Evolutionary conservation across 2,888 invertebrate genomes (phyloP), one percentile per base, ranked within the genome.

Genomic region (Caenorhabditis panamensis): DNA sequence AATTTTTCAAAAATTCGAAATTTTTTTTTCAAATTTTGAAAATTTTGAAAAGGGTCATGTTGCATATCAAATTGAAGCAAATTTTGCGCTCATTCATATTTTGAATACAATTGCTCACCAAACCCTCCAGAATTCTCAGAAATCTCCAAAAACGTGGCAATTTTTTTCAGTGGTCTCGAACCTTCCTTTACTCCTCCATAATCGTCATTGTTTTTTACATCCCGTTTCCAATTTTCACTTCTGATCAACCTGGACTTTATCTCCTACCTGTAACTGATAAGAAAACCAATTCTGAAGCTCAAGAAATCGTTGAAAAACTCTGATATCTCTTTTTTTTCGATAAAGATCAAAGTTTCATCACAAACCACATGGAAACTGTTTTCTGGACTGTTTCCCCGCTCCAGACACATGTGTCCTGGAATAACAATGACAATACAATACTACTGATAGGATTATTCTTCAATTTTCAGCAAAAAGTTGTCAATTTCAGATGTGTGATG

Each of bases 161-260:
- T 16, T 6, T 22, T 26, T 59, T 59, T 18, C 41, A 72, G 73
- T 79, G 79, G 79, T 58, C 73, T 36, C 61, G 58, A 1, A 18
- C 73, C 2, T 79, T 79, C 68, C 49, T 68, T 56, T 41, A 49
- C 36, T 49, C 68, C 18, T 54, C 73, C 9, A 22, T 75, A 2
- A 56, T 79, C 37, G 58, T 73, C 54, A 18, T 54, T n/a, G n/a
- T 61, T 20, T 44, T 58, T 63, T 73, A 79, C 58, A 31, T 62
- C 6, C 73, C 79, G 1, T 79, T 79, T 20, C 63, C 64, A 9
- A 54, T 72, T 31, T 51, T 79, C n/a, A 66, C 66, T 24, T 41
- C 41, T 18, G 59, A 59, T 22, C 37, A 24, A 5, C 59, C 59
- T 1, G 59, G 24, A 18, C 11, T 18, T 13, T 58, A 58, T 28